Conservation (phyloP, 2,888 invertebrate genomes). For the Macropis europaea region DNA sequence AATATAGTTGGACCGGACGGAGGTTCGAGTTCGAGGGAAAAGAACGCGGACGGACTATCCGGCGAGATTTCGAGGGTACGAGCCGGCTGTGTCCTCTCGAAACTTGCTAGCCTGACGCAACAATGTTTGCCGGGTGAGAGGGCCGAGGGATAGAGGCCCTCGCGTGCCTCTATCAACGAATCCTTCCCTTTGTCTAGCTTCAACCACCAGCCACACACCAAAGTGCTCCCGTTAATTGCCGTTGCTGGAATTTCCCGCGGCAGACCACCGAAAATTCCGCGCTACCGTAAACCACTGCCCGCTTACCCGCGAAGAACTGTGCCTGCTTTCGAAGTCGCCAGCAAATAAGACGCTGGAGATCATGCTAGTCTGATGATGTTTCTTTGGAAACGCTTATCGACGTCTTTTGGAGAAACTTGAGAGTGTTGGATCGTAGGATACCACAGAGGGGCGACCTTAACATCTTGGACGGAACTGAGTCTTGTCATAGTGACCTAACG, state of each 20-base stretch:
- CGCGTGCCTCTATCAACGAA: conserved; percentile 56
- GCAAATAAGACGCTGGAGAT: too few relatives aligned
- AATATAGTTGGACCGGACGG: not conserved
- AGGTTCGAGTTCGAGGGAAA: conserved; percentile 4
- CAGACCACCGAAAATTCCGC: conserved; percentile 48
- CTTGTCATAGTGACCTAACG: too few relatives aligned
- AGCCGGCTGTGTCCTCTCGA: not conserved
- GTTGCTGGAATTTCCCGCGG: conserved; percentile 52
- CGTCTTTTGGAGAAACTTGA: too few relatives aligned
- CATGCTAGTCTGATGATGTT: too few relatives aligned
- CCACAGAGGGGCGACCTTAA: too few relatives aligned
- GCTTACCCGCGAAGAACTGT: too few relatives aligned
- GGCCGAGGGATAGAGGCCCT: conserved; percentile 12
- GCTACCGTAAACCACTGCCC: conserved; percentile 21
- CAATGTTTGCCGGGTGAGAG: conserved; percentile 52
- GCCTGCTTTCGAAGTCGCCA: not conserved
- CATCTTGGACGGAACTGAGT: too few relatives aligned
- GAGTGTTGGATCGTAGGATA: too few relatives aligned
- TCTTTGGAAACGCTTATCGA: too few relatives aligned
- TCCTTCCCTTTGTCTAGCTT: conserved; percentile 59
- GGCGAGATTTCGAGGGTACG: conserved; percentile 27
- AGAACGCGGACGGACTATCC: conserved; percentile 13
- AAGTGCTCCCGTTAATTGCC: conserved; percentile 65
- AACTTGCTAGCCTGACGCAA: conserved; percentile 44
- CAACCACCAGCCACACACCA: conserved; percentile 55